phyloP scores from a whole-genome alignment of 2,113 vertebrate species.

The Zosterops borbonicus region DNA sequence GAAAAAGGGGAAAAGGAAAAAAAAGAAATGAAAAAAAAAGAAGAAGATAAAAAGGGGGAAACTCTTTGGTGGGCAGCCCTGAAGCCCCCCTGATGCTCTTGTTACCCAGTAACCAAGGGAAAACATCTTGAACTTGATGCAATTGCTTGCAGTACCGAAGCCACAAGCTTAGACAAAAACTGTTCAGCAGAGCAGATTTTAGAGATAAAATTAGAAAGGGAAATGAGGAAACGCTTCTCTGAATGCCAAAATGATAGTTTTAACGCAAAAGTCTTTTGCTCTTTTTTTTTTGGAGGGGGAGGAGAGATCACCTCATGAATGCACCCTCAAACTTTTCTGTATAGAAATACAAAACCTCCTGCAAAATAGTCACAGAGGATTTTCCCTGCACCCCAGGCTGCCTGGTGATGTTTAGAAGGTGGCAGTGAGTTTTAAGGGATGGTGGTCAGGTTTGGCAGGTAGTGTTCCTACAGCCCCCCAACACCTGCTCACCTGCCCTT shows the following conservation, averaged over 20 bases:
- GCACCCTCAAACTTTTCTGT: not conserved
- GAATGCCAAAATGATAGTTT: not conserved
- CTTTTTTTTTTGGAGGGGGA: not conserved
- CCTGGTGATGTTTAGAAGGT: not conserved
- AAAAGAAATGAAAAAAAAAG: not conserved
- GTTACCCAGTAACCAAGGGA: fast-evolving
- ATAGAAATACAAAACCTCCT: not conserved
- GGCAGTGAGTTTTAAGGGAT: not conserved
- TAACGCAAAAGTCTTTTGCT: not conserved
- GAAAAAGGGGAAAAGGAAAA: not conserved
- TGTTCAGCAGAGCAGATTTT: not conserved
- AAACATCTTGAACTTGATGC: not conserved
- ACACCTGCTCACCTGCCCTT: fast-evolving
- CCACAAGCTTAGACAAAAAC: not conserved
- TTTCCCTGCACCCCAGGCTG: not conserved
- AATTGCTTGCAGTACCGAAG: not conserved
- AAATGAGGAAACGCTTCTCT: not conserved
- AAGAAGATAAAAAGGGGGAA: not conserved
- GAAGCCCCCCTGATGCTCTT: not conserved
- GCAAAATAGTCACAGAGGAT: not conserved
- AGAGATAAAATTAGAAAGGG: not conserved
- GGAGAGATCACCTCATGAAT: not conserved
- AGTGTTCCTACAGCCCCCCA: not conserved
- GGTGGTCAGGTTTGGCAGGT: not conserved
- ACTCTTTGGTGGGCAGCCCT: not conserved